phyloP scores from a whole-genome alignment of 2,888 invertebrate genomes.

The Xestia xanthographa region DNA sequence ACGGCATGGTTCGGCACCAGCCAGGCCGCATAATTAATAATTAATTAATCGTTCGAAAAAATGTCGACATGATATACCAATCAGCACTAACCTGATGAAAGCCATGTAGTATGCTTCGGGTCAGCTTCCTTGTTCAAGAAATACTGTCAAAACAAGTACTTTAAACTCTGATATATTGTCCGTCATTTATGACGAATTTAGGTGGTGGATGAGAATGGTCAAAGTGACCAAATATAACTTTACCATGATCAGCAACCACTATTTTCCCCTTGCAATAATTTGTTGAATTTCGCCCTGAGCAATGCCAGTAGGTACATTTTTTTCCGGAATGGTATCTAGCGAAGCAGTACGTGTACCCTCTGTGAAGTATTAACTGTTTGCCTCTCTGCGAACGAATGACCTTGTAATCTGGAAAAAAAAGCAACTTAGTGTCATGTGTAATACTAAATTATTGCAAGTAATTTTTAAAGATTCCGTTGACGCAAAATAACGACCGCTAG shows the following conservation, averaged over 20 bases:
- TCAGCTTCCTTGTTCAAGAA: too few species aligned
- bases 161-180: neutral
- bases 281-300: neutral
- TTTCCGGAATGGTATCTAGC: neutral
- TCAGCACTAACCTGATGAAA: too few species aligned
- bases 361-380: constrained; percentile 21
- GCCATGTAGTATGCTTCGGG: too few species aligned
- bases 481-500: too few species aligned
- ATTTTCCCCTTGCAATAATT: neutral
- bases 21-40: too few species aligned
- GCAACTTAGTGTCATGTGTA: too few species aligned
- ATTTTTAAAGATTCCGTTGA: too few species aligned
- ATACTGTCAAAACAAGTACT: too few species aligned
- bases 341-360: constrained; percentile 22
- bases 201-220: constrained; percentile 15
- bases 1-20: too few species aligned
- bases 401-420: constrained; percentile 14
- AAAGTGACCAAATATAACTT: neutral
- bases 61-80: too few species aligned
- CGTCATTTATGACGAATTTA: neutral
- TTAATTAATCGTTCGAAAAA: too few species aligned
- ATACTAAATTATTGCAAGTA: too few species aligned
- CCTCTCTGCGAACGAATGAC: constrained; percentile 19
- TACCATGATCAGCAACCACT: neutral
- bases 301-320: constrained; percentile 14